Percentiles rank a stretch among this genome's conserved stretches.
phyloP scores from a whole-genome alignment of 2,888 invertebrate species.

The Leptarthrus brevirostris region DNA sequence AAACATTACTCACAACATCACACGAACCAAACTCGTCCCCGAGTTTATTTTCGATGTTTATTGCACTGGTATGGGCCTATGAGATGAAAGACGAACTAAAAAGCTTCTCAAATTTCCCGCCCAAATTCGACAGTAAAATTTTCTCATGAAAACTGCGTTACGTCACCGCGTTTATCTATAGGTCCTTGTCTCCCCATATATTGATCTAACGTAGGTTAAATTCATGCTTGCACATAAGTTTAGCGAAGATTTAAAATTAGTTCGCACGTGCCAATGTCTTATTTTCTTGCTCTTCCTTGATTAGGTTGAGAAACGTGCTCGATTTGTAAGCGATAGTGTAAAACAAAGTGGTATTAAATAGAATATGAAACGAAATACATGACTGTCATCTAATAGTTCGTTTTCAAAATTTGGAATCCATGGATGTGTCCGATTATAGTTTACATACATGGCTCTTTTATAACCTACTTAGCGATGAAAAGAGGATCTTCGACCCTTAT shows the following conservation, averaged over 20 bases:
- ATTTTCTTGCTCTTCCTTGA: conserved; percentile 20
- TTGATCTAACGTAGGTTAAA: too few relatives aligned
- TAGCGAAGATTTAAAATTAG: neutral
- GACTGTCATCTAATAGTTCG: too few relatives aligned
- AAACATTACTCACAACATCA: conserved; percentile 21
- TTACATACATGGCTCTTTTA: too few relatives aligned
- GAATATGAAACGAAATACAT: neutral
- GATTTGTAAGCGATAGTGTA: neutral
- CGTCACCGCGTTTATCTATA: conserved; percentile 9
- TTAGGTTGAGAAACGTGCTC: conserved; percentile 8
- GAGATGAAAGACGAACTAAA: conserved; percentile 15
- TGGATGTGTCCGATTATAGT: too few relatives aligned
- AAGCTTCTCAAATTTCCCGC: conserved; percentile 41
- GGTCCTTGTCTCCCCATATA: neutral
- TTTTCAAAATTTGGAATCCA: too few relatives aligned
- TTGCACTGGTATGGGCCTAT: neutral
- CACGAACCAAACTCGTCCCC: neutral
- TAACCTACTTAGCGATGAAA: too few relatives aligned
- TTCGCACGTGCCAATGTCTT: conserved; percentile 1
- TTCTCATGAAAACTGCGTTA: neutral
- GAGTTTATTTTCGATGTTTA: conserved; percentile 23
- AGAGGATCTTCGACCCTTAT: too few relatives aligned
- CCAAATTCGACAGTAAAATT: conserved; percentile 31
- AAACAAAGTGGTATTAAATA: neutral
- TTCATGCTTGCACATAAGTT: neutral